These are phyloP conservation scores for Dasypogon diadema DNA, from an alignment of 2,888 invertebrate genomes.

Conservation along the genomic window DNA sequence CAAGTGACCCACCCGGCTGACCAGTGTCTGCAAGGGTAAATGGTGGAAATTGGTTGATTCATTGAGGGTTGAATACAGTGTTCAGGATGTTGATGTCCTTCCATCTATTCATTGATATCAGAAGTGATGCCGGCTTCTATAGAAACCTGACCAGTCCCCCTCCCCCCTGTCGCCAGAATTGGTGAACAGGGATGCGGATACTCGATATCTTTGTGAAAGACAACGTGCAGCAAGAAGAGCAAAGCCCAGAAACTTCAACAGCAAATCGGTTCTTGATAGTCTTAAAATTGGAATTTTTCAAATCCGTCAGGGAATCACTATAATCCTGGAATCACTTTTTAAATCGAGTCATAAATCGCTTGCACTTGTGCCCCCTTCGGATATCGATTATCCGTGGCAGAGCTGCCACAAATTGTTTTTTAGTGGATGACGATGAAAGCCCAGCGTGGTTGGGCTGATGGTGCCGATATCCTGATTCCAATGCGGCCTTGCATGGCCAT, in stretches of 20 bases:
- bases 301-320: background rate
- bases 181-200: conserved; percentile 3
- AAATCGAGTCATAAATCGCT: conserved; percentile 43
- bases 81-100: conserved; percentile 28
- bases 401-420: conserved; percentile 39
- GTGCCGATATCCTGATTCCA: conserved; percentile 19
- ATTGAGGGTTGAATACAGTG: conserved; percentile 11
- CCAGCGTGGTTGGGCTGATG: conserved; percentile 8
- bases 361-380: conserved; percentile 25
- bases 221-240: conserved; percentile 5
- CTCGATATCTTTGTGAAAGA: conserved; percentile 25
- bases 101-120: conserved; percentile 16
- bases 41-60: conserved; percentile 42
- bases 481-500: conserved; percentile 9
- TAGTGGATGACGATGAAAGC: conserved; percentile 20
- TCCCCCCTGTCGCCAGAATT: background rate
- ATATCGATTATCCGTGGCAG: conserved; percentile 12
- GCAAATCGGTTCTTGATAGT: conserved; percentile 40
- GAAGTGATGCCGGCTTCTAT: background rate
- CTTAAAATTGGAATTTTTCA: conserved; percentile 42
- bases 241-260: background rate
- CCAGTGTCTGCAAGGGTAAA: conserved; percentile 43
- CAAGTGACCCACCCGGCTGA: conserved; percentile 39
- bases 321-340: conserved; percentile 13
- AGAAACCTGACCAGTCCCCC: background rate